Percentiles rank a stretch among this genome's conserved stretches.
These are phyloP conservation scores for Drosophila conformis DNA, from an alignment of 2,888 invertebrate genomes.

Conservation along the genomic window DNA sequence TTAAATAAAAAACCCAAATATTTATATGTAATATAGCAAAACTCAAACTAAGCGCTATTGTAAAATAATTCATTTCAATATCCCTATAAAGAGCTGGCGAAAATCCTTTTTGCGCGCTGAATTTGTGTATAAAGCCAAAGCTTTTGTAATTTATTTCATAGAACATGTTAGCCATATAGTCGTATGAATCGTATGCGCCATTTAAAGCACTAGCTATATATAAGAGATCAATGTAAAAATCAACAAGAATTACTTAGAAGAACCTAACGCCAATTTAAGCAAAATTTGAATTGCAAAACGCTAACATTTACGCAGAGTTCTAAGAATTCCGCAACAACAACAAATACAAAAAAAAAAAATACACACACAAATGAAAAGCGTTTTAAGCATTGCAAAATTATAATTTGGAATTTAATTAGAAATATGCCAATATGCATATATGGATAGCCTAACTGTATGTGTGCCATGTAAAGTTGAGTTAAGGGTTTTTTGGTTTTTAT, in stretches of 20 bases:
- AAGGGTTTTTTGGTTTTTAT: conserved; percentile 49
- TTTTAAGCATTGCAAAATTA: conserved; percentile 48
- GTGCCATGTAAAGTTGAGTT: conserved; percentile 70
- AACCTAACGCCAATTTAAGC: conserved; percentile 81
- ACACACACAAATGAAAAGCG: conserved; percentile 10
- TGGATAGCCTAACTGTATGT: conserved; percentile 53
- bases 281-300: conserved; percentile 36
- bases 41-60: conserved; percentile 68
- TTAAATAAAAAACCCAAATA: conserved; percentile 13
- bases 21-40: conserved; percentile 47
- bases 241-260: conserved; percentile 62
- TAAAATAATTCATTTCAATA: conserved; percentile 68
- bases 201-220: conserved; percentile 27
- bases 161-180: conserved; percentile 55
- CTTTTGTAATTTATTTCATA: conserved; percentile 83
- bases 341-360: neutral
- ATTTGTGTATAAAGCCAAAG: conserved; percentile 79
- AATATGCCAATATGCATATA: conserved; percentile 41
- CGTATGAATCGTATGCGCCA: conserved; percentile 30
- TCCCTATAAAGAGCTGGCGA: conserved; percentile 35
- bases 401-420: conserved; percentile 47
- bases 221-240: conserved; percentile 64
- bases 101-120: conserved; percentile 14
- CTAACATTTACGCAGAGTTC: conserved; percentile 59
- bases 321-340: conserved; percentile 62